Percentiles rank a stretch among this genome's conserved stretches.
These are phyloP conservation scores for Yponomeuta sedellus DNA, from an alignment of 2,888 invertebrate genomes.

Conservation along the genomic window DNA sequence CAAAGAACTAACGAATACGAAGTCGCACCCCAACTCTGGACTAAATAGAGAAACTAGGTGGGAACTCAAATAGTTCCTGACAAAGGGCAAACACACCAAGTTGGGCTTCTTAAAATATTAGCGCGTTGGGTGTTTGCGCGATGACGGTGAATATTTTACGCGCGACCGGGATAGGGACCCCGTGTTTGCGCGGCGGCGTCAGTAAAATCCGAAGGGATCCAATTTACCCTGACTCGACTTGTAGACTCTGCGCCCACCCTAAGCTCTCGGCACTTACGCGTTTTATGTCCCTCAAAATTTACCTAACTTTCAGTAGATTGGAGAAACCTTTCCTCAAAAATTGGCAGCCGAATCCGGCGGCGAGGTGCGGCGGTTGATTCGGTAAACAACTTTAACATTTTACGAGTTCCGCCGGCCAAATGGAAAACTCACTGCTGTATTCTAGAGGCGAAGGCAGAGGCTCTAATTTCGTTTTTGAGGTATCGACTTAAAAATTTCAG, in stretches of 20 bases:
- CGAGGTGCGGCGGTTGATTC: background rate
- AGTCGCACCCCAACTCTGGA: background rate
- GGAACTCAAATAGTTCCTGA: background rate
- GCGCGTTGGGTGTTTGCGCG: conserved; percentile 29
- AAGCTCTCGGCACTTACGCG: conserved; percentile 38
- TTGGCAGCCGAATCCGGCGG: background rate
- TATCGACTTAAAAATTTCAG: no score
- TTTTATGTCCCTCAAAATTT: conserved; percentile 46
- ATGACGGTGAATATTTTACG: conserved; percentile 56
- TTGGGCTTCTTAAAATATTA: conserved; percentile 6
- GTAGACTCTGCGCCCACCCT: conserved; percentile 46
- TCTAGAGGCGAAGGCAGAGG: background rate
- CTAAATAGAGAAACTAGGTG: background rate
- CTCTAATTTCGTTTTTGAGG: background rate
- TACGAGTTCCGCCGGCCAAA: background rate
- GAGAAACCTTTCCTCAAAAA: conserved; percentile 29
- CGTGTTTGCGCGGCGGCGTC: conserved; percentile 49
- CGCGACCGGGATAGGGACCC: conserved; percentile 21
- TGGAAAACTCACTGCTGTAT: background rate
- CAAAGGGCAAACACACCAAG: background rate
- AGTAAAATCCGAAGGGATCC: conserved; percentile 60
- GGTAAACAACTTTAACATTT: conserved; percentile 8
- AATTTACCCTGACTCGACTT: conserved; percentile 56
- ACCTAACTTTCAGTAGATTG: conserved; percentile 43
- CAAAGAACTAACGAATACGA: no score